These are phyloP conservation scores for Polydrusus cervinus DNA, from an alignment of 2,888 invertebrate species.

Conservation along the genomic window DNA sequence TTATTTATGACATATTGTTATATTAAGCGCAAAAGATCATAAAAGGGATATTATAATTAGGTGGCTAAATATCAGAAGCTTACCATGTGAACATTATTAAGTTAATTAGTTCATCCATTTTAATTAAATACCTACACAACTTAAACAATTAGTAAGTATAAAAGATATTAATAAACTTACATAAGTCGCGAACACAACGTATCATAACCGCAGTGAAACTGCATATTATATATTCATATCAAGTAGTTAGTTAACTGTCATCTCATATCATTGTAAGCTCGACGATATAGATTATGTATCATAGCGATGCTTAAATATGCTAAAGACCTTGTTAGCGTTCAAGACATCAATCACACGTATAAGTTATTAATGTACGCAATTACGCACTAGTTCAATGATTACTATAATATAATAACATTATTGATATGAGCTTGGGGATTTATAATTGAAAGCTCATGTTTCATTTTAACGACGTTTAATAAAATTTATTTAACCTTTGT, in stretches of 20 bases:
- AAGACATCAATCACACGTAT: conserved; percentile 29
- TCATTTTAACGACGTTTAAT: neutral
- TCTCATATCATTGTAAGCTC: conserved; percentile 45
- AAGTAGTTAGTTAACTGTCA: conserved; percentile 45
- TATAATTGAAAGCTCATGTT: neutral
- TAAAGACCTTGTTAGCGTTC: conserved; percentile 38
- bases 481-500: neutral
- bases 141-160: too few relatives aligned
- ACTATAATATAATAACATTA: neutral
- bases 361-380: conserved; percentile 9
- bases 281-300: conserved; percentile 25
- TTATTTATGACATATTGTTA: too few relatives aligned
- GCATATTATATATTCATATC: conserved; percentile 41
- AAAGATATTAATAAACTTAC: too few relatives aligned
- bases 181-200: conserved; percentile 2
- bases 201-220: conserved; percentile 27
- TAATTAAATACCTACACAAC: neutral
- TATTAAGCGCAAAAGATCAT: too few relatives aligned
- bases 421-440: neutral
- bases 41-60: too few relatives aligned
- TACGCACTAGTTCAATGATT: conserved; percentile 4
- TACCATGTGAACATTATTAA: too few relatives aligned
- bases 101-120: too few relatives aligned
- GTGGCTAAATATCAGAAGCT: too few relatives aligned
- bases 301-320: conserved; percentile 24